These are phyloP conservation scores for Athalia cordata DNA, from an alignment of 2,888 invertebrate species.

Conservation along the genomic window DNA sequence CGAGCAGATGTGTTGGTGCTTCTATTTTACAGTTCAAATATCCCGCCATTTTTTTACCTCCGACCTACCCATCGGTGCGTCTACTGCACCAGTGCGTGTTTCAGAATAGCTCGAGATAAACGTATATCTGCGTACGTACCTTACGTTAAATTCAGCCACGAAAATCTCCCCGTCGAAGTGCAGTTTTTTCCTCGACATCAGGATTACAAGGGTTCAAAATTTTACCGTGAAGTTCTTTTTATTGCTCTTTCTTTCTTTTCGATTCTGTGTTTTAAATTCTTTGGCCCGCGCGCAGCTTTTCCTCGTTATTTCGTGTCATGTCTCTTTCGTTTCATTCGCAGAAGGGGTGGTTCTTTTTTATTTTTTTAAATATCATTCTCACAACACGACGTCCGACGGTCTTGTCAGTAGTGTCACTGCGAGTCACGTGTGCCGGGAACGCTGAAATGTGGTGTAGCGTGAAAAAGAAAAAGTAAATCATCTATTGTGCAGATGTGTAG, in stretches of 20 bases:
- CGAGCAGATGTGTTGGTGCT: constrained; percentile 29
- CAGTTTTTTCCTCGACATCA: neutral
- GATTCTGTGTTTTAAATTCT: too few species aligned
- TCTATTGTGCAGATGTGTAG: too few species aligned
- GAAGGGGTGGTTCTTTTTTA: too few species aligned
- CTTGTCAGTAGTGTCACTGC: too few species aligned
- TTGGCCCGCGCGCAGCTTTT: too few species aligned
- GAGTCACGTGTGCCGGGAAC: too few species aligned
- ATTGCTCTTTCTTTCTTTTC: neutral
- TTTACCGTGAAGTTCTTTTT: neutral
- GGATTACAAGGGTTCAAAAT: neutral
- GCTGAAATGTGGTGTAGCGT: too few species aligned
- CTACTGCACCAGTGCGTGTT: neutral
- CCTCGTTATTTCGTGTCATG: too few species aligned
- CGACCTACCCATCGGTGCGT: neutral
- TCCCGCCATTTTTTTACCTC: constrained; percentile 35
- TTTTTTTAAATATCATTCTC: too few species aligned
- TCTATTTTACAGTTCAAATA: constrained; percentile 3
- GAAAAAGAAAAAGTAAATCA: too few species aligned
- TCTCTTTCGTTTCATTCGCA: too few species aligned
- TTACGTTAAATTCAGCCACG: neutral
- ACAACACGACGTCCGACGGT: too few species aligned
- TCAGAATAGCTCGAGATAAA: neutral
- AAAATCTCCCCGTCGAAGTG: neutral
- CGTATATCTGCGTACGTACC: neutral